Percentiles rank a stretch among this genome's conserved stretches.
These are phyloP conservation scores for Tetropium fuscum DNA, from an alignment of 2,888 invertebrate species.

Conservation along the genomic window DNA sequence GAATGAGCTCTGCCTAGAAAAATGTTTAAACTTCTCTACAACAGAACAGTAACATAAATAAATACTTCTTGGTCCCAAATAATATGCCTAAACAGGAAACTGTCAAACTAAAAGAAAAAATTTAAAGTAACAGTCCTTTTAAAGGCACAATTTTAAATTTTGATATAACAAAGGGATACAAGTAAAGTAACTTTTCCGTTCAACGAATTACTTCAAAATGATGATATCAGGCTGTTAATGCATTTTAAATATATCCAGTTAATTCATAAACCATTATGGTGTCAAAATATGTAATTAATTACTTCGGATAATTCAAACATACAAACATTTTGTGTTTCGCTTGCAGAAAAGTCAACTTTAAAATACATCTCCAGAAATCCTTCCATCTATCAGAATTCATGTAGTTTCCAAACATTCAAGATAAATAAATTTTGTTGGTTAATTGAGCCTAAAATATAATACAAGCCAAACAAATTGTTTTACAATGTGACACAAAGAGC, in stretches of 20 bases:
- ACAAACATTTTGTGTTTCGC: neutral
- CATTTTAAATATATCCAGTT: neutral
- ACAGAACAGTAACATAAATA: constrained; percentile 31
- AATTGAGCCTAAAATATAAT: constrained; percentile 2
- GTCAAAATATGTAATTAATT: neutral
- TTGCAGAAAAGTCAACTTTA: constrained; percentile 1
- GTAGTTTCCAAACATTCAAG: neutral
- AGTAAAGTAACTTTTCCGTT: constrained; percentile 3
- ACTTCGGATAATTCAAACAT: neutral
- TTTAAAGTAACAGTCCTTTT: constrained; percentile 51
- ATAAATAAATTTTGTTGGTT: neutral
- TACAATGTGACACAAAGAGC: neutral
- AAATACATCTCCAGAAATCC: neutral
- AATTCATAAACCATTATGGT: neutral
- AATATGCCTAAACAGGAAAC: constrained; percentile 52
- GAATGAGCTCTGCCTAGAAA: constrained; percentile 22
- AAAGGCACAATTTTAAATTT: constrained; percentile 60
- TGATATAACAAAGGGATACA: constrained; percentile 32
- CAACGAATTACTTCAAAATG: neutral
- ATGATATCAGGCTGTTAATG: constrained; percentile 11
- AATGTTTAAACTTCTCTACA: constrained; percentile 18
- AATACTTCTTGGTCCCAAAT: constrained; percentile 59
- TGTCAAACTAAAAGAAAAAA: constrained; percentile 35
- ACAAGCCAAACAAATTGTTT: neutral
- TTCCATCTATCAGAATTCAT: neutral